Base-by-base conservation (phyloP, 2,888 invertebrate species). In the Adelognathus sp. region DNA sequence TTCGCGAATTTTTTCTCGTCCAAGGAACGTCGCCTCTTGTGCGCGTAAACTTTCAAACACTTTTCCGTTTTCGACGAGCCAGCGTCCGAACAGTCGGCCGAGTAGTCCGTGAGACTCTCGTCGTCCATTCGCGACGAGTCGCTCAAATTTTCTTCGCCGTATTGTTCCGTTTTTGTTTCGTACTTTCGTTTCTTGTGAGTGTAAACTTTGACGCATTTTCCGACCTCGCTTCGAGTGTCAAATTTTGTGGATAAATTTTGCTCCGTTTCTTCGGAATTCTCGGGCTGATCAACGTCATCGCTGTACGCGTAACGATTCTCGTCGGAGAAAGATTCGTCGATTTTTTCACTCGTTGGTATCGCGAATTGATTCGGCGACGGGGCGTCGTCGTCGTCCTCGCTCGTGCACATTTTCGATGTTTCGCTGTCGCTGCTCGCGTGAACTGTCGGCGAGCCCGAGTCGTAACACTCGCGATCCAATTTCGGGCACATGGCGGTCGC, bases 191-290 rank as follows among this genome's bases (percentile, higher is more conserved):
- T 88, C 63, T 91, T 91, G 72, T 88, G 90, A 14, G 88, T 88
- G 60, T 91, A 91, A n/a, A 90, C 90, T 72, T 87, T 86, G 31
- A 88, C 85, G 74, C 89, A 90, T 77, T 90, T 89, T n/a, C 88
- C 89, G 14, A 89, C 85, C 39, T 79, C 76, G 52, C 41, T 81
- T 14, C 66, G 74, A 76, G 44, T 71, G 3, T 80, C 81, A 18
- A 69, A 41, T 6, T 69, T 75, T 54, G 78, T 79, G 41, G 69
- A 54, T 5, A 61, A 67, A 50, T 83, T 80, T 31, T 81, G n/a
- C n/a, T n/a, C n/a, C n/a, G n/a, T n/a, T n/a, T n/a, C n/a, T n/a
- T n/a, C n/a, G n/a, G 72, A 3, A 29, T 33, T 36, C 6, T 41
- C 63, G 7, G 18, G 14, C 3, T 16, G n/a, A 27, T 54, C 81